Base-by-base conservation (phyloP, 2,888 invertebrate genomes). In the Agriopis aurantiaria region DNA sequence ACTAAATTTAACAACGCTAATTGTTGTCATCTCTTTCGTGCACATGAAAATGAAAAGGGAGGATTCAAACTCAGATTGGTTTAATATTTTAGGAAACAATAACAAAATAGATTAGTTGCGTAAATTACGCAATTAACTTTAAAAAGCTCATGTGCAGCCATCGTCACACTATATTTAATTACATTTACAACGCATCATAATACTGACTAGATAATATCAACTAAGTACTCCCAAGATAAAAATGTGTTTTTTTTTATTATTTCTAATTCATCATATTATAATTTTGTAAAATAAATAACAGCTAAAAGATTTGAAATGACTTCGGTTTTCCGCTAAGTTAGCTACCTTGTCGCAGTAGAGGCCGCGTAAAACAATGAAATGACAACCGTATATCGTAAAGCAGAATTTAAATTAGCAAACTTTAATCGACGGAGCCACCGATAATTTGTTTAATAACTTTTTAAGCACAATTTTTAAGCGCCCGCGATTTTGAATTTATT, bases 171-270 rank as follows among this genome's bases (percentile, higher is more conserved):
- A 33, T 10, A 56, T 23, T 33, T 55, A n/a, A 40, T 55, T 7
- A 9, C 40, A 56, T 57, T 62, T 62, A 68, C n/a, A 62, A 62
- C 23, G 57, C 11, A 52, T 57, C 40, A 51, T 60, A 51, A 51
- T 61, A 68, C 6, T 62, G 69, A 69, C 69, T 69, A 69, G 65
- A 69, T 62, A 65, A 69, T 69, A 69, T 69, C 65, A 55, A 56
- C 55, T 51, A 56, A 33, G n/a, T n/a, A n/a, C n/a, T 45, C 43
- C 12, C 14, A 58, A 62, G 45, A 57, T 65, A 12, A 33, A 55
- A 40, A 12, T 8, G 53, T 52, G 23, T 10, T 5, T 10, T 10
- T 5, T 10, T 23, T 23, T 10, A 52, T 40, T 40, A 40, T 52
- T 40, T 40, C 33, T 40, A 55, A 12, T 55, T 55, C 40, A 40